Conservation (phyloP, 2,888 invertebrate genomes). For the Drosophila nr. perissopoda region DNA sequence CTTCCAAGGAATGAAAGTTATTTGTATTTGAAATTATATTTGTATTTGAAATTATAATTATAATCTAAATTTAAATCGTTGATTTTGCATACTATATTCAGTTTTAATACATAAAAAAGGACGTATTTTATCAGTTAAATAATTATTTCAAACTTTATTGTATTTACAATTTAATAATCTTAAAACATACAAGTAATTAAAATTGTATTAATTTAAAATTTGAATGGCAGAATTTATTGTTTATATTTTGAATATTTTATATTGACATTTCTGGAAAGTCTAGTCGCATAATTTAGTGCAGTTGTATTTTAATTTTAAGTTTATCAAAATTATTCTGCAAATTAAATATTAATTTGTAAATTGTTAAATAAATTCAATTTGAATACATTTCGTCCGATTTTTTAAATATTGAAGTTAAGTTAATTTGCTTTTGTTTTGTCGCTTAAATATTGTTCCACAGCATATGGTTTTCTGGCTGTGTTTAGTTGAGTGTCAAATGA, state of each 20-base stretch:
- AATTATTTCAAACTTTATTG: neutral
- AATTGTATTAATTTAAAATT: neutral
- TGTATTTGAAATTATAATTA: neutral
- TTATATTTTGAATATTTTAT: neutral
- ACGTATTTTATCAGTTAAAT: neutral
- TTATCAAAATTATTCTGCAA: neutral
- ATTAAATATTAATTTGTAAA: neutral
- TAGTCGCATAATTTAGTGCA: neutral
- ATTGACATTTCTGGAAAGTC: neutral
- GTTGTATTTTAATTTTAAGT: neutral
- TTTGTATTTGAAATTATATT: neutral
- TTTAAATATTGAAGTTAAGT: neutral
- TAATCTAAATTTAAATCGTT: neutral
- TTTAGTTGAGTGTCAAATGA: neutral
- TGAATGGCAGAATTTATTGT: neutral
- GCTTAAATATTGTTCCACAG: neutral
- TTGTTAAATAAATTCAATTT: conserved; percentile 3
- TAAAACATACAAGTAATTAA: neutral
- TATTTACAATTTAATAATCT: neutral
- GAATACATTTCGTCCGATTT: neutral
- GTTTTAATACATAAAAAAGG: neutral
- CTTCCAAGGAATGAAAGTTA: neutral
- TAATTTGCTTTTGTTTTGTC: neutral
- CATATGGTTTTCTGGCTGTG: neutral
- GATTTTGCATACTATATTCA: neutral